Evolutionary conservation across 2,797 vertebrate genomes (phyloP).

Genomic region (Pseudochirops cupreus): DNA sequence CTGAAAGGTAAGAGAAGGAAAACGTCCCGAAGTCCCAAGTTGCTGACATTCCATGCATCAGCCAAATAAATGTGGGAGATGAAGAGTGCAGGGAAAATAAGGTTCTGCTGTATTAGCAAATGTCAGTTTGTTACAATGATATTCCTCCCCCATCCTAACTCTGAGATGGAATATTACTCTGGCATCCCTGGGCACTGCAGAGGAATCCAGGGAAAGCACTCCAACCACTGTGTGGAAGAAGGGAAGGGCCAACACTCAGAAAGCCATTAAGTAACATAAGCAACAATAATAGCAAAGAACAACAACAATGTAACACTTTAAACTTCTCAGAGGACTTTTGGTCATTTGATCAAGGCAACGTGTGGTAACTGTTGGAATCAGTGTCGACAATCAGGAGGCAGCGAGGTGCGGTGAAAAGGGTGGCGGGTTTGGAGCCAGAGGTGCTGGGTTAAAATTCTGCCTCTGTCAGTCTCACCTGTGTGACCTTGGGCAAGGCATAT

Average conservation of each 20-base stretch:
- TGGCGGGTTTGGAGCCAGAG: not conserved
- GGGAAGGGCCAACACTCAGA: not conserved
- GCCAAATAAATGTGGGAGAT: too few species aligned
- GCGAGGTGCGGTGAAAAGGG: not conserved
- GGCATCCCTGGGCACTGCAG: not conserved
- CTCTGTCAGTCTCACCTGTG: not conserved
- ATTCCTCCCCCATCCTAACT: not conserved
- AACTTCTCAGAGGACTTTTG: not conserved
- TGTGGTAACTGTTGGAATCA: not conserved
- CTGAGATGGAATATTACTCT: not conserved
- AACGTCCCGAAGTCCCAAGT: accelerated
- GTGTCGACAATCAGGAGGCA: not conserved
- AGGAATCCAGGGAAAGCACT: too few species aligned
- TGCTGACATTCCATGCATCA: not conserved
- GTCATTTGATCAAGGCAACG: not conserved
- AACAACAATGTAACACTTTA: not conserved
- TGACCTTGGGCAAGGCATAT: not conserved
- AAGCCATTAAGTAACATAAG: not conserved
- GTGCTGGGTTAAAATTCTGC: not conserved
- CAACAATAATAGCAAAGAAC: not conserved
- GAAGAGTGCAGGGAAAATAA: too few species aligned
- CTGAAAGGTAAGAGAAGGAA: not conserved
- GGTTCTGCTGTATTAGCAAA: not conserved
- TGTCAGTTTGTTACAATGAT: not conserved
- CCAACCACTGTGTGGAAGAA: too few species aligned